Conservation (phyloP, 2,888 invertebrate genomes). For the Nephrotoma guestfalica region DNA sequence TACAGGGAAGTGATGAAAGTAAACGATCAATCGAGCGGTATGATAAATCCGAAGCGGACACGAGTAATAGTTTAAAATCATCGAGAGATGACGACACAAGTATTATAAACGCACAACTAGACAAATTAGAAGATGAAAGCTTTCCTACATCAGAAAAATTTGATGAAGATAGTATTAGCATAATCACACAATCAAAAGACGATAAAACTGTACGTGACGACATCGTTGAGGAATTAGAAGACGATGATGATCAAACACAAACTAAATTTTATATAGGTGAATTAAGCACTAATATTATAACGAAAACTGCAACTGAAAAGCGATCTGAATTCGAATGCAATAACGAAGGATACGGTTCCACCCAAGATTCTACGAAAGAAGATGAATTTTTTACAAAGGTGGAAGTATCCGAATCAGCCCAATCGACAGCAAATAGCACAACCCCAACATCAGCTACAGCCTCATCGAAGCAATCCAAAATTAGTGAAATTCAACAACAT, state of each 20-base stretch:
- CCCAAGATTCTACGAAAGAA: neutral
- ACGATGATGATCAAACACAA: neutral
- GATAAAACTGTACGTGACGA: neutral
- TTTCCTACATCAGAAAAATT: constrained; percentile 8
- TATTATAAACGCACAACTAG: neutral
- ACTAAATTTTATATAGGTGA: constrained; percentile 28
- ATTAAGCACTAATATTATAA: constrained; percentile 30
- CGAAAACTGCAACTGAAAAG: constrained; percentile 21
- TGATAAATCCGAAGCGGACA: neutral
- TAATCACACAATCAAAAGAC: neutral
- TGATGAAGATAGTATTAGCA: neutral
- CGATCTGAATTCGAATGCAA: constrained; percentile 12
- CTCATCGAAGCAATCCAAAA: neutral
- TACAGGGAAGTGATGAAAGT: constrained; percentile 18
- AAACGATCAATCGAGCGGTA: constrained; percentile 6
- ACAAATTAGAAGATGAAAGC: constrained; percentile 10
- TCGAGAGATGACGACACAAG: constrained; percentile 7
- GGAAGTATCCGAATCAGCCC: neutral
- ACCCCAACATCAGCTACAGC: neutral
- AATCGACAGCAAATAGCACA: neutral
- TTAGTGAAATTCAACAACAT: neutral
- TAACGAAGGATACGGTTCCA: constrained; percentile 12
- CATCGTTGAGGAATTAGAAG: neutral
- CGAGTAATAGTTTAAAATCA: neutral
- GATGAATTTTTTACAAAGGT: neutral